These are phyloP conservation scores for Neosilurus mollespiculum DNA, from an alignment of 2,797 vertebrate genomes.

Conservation along the genomic window DNA sequence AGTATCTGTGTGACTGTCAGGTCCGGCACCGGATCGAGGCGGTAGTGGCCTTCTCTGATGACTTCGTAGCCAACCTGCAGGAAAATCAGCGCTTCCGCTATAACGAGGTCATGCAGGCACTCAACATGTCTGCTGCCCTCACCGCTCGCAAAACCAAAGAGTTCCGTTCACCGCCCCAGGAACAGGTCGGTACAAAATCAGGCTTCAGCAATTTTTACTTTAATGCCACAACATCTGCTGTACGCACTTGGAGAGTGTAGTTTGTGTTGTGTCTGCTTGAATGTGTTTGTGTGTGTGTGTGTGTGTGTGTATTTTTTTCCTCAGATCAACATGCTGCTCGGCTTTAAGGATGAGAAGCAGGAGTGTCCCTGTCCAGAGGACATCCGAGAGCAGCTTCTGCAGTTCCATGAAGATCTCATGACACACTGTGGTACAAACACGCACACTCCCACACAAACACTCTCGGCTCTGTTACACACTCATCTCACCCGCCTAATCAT, in stretches of 20 bases:
- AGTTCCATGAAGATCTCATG: conserved; percentile 96
- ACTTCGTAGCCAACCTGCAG: conserved; percentile 92
- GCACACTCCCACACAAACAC: background rate
- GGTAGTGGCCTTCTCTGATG: conserved; percentile 92
- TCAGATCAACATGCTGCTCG: conserved; percentile 95
- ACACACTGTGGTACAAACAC: conserved; percentile 84
- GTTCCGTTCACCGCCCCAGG: conserved; percentile 92
- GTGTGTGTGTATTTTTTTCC: conserved; percentile 3
- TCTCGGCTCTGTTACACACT: background rate
- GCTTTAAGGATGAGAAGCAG: conserved; percentile 92
- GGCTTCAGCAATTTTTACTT: conserved; percentile 6
- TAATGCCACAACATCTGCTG: background rate
- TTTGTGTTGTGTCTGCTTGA: background rate
- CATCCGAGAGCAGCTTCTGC: conserved; percentile 86
- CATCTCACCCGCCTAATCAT: too few species aligned
- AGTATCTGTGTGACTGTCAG: conserved; percentile 95
- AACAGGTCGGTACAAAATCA: conserved; percentile 78
- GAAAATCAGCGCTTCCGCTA: conserved; percentile 95
- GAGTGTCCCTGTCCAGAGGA: conserved; percentile 91
- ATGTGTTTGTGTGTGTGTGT: background rate
- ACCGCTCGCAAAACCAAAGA: conserved; percentile 96
- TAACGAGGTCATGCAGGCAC: conserved; percentile 95
- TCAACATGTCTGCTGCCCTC: conserved; percentile 96
- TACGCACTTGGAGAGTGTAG: background rate
- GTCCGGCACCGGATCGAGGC: conserved; percentile 93